Percentiles rank a stretch among this genome's conserved stretches.
Conservation (phyloP, 2,113 vertebrate species). For the Otis tarda region DNA sequence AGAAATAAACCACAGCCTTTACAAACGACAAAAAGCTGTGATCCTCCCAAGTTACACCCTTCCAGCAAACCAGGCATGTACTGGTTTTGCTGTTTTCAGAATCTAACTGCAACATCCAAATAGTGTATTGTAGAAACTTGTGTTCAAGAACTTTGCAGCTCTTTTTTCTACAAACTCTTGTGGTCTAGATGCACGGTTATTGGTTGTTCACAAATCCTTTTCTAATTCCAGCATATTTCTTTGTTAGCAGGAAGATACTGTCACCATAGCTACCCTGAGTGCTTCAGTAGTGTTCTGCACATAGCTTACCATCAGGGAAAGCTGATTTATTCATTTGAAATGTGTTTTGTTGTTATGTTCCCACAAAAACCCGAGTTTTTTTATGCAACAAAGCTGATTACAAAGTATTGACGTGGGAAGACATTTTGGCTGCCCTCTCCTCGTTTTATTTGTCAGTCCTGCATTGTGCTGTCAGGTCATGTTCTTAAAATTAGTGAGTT, state of each 20-base stretch:
- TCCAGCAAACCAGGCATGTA: background rate
- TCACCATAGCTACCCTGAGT: constrained; percentile 1
- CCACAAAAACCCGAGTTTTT: background rate
- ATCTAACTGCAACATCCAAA: background rate
- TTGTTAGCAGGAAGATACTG: background rate
- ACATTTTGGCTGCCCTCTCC: background rate
- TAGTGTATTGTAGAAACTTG: background rate
- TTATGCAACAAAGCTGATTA: background rate
- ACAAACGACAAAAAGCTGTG: background rate
- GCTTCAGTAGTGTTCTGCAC: background rate
- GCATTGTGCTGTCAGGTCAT: background rate
- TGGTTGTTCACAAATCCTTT: background rate
- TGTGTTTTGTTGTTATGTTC: background rate
- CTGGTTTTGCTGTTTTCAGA: background rate
- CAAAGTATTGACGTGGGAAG: background rate
- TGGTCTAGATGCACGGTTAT: background rate
- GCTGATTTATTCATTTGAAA: background rate
- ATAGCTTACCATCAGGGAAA: background rate
- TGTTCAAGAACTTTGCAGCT: background rate
- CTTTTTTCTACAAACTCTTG: background rate
- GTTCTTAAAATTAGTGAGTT: background rate
- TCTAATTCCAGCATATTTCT: background rate
- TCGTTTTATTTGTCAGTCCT: background rate
- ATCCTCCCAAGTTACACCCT: background rate
- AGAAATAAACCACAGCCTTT: background rate